Evolutionary conservation across 2,888 invertebrate genomes (phyloP).

Genomic region (Agrilus cyanescens): DNA sequence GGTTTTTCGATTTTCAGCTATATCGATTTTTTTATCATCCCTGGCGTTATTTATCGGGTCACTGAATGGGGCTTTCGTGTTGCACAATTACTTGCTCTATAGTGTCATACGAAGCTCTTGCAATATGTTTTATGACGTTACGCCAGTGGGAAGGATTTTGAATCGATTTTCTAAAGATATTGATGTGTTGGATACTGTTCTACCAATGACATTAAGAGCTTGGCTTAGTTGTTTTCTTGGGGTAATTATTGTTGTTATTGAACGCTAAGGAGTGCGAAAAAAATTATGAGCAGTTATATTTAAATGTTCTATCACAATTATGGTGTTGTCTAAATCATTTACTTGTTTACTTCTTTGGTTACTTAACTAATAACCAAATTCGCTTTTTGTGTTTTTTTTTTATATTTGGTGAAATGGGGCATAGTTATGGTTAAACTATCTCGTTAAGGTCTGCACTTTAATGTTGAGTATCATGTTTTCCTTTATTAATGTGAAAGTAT

Average conservation of each 20-base stretch:
- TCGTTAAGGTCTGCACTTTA: no score
- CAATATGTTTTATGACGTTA: conserved; percentile 68
- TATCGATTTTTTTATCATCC: conserved; percentile 53
- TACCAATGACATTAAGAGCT: conserved; percentile 59
- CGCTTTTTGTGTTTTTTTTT: no score
- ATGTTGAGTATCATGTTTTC: no score
- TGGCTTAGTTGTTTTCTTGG: conserved; percentile 56
- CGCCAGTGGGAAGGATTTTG: conserved; percentile 66
- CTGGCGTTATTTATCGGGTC: conserved; percentile 56
- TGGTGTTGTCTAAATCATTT: no score
- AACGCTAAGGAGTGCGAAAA: not conserved
- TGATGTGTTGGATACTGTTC: conserved; percentile 57
- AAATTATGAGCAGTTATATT: conserved; percentile 17
- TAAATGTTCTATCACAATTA: conserved; percentile 1
- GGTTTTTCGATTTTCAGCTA: conserved; percentile 39
- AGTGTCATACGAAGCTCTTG: conserved; percentile 56
- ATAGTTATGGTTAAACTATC: no score
- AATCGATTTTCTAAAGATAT: conserved; percentile 69
- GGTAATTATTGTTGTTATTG: conserved; percentile 35
- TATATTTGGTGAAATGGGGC: no score
- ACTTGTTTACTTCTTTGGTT: no score
- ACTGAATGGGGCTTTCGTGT: conserved; percentile 47
- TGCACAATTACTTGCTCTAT: conserved; percentile 52
- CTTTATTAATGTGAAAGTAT: no score
- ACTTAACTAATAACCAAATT: no score